A percentile compares a stretch with the other conserved stretches of the same genome.
phyloP scores from a whole-genome alignment of 2,888 invertebrate genomes.

The Nomada ferruginata region DNA sequence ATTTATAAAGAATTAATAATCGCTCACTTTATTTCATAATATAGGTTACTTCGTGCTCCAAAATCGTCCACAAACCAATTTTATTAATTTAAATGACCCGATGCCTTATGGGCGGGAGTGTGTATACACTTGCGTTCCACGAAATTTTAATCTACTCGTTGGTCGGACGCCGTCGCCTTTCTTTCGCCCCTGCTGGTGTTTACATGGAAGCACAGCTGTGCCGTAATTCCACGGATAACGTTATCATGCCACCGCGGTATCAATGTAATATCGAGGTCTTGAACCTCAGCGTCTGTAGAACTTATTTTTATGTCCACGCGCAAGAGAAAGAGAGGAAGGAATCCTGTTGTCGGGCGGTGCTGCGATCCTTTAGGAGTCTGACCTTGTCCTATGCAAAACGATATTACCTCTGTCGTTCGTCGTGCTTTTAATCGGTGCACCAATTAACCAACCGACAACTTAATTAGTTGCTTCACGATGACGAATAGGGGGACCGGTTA shows the following conservation, averaged over 20 bases:
- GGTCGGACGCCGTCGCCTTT: neutral
- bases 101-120: no score
- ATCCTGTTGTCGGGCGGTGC: slow-evolving; percentile 38
- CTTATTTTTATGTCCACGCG: slow-evolving; percentile 35
- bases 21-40: no score
- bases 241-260: slow-evolving; percentile 40
- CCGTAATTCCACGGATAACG: slow-evolving; percentile 34
- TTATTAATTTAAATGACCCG: no score
- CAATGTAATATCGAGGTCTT: slow-evolving; percentile 47
- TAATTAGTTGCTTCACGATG: slow-evolving; percentile 5
- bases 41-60: no score
- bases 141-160: slow-evolving; percentile 15
- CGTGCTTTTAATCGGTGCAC: slow-evolving; percentile 49
- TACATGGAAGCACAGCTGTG: slow-evolving; percentile 45
- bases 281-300: slow-evolving; percentile 42
- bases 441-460: slow-evolving; percentile 51
- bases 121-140: neutral
- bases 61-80: no score
- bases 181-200: slow-evolving; percentile 11
- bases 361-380: slow-evolving; percentile 42
- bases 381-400: slow-evolving; percentile 52
- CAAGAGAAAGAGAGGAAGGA: slow-evolving; percentile 28
- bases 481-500: slow-evolving; percentile 6
- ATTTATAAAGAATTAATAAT: no score
- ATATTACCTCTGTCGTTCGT: slow-evolving; percentile 4